A percentile compares a stretch with the other conserved stretches of the same genome.
These are phyloP conservation scores for Malurus leucopterus DNA, from an alignment of 2,797 vertebrate genomes.

Conservation along the genomic window DNA sequence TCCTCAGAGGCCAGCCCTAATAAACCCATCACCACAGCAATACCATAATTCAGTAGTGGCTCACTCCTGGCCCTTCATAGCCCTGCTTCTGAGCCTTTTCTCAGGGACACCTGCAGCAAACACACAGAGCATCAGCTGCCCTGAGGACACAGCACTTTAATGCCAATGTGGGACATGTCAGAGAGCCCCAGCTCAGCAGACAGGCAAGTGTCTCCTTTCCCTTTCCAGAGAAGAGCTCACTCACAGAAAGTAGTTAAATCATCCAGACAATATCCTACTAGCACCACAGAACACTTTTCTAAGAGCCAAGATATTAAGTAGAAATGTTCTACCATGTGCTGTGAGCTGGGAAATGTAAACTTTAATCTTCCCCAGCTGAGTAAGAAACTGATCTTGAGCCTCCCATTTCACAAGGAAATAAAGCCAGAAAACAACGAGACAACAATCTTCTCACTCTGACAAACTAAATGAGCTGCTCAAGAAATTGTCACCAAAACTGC, in stretches of 20 bases:
- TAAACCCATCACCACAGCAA: conserved; percentile 45
- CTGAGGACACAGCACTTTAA: not conserved
- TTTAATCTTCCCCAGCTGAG: not conserved
- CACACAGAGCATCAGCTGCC: not conserved
- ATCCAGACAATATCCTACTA: not conserved
- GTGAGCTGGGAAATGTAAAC: not conserved
- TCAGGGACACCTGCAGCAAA: not conserved
- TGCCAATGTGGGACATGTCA: not conserved
- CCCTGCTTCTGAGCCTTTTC: not conserved
- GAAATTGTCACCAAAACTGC: not conserved
- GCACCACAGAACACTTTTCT: not conserved
- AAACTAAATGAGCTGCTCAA: not conserved
- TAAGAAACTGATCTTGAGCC: not conserved
- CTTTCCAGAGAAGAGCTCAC: not conserved
- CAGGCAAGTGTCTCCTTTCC: not conserved
- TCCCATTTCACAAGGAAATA: conserved; percentile 3
- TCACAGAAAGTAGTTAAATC: not conserved
- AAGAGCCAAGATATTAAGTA: not conserved
- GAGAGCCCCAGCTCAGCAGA: not conserved
- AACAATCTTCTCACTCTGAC: not conserved
- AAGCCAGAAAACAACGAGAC: not conserved
- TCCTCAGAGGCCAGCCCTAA: conserved; percentile 50
- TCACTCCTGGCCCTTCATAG: not conserved
- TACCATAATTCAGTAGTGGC: conserved; percentile 27
- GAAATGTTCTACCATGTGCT: not conserved